phyloP scores from a whole-genome alignment of 2,888 invertebrate genomes.

The Archips xylosteana region DNA sequence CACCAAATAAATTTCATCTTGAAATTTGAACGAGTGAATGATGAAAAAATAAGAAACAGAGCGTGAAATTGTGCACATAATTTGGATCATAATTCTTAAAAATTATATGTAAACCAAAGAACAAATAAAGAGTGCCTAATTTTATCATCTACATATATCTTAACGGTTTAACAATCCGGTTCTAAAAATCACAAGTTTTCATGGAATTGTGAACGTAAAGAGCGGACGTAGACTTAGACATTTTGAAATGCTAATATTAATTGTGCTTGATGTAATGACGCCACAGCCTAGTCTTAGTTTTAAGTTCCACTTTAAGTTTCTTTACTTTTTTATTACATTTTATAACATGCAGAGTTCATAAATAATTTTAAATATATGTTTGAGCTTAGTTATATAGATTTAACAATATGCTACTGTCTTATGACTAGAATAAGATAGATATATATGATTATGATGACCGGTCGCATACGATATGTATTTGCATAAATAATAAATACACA shows the following conservation, averaged over 20 bases:
- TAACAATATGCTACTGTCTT: conserved; percentile 37
- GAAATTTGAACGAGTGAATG: background rate
- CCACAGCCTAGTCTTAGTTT: background rate
- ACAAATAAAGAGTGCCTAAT: background rate
- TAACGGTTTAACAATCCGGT: background rate
- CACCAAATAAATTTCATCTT: background rate
- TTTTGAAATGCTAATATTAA: background rate
- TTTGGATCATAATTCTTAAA: too few species aligned
- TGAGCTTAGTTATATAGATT: conserved; percentile 4
- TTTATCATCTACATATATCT: background rate
- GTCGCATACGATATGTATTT: background rate
- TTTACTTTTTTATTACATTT: too few species aligned
- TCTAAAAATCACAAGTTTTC: background rate
- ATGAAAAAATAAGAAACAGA: background rate
- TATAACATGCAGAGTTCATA: background rate
- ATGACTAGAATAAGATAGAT: conserved; percentile 41
- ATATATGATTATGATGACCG: conserved; percentile 18
- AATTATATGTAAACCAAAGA: too few species aligned
- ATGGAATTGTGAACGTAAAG: background rate
- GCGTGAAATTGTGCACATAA: background rate
- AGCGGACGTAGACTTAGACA: background rate
- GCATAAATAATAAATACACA: background rate
- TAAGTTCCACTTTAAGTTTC: too few species aligned
- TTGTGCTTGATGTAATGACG: background rate
- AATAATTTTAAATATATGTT: conserved; percentile 3